A percentile compares a stretch with the other conserved stretches of the same genome.
Conservation (phyloP, 2,797 vertebrate species). For the Tarsius wallacei region DNA sequence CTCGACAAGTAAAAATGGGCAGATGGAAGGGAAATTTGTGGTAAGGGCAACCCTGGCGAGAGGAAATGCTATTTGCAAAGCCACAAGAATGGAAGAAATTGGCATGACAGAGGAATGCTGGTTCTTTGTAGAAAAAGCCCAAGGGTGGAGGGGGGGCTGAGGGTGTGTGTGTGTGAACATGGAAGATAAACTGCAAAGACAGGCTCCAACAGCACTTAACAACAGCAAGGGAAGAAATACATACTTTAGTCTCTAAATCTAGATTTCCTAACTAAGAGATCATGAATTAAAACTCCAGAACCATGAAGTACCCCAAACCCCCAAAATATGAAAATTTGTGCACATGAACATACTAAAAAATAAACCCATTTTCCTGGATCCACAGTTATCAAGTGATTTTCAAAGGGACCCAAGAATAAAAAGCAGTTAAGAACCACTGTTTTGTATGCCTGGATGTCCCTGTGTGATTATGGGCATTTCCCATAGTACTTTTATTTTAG, state of each 20-base stretch:
- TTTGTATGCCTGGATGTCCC: neutral
- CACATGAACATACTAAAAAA: neutral
- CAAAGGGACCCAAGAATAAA: slow-evolving; percentile 20
- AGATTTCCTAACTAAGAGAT: slow-evolving; percentile 32
- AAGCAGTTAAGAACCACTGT: slow-evolving; percentile 13
- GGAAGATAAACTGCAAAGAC: neutral
- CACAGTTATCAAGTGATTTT: slow-evolving; percentile 14
- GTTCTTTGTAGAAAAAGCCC: slow-evolving; percentile 35
- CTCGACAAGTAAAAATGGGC: neutral
- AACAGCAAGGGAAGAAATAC: neutral
- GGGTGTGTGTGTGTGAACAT: neutral
- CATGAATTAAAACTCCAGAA: neutral
- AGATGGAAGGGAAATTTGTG: neutral
- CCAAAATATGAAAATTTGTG: neutral
- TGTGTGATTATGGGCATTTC: neutral
- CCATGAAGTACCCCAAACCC: neutral
- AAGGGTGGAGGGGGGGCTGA: no score
- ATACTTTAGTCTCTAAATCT: neutral
- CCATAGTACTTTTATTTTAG: slow-evolving; percentile 41
- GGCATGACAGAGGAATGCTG: neutral
- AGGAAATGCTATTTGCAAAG: slow-evolving; percentile 46
- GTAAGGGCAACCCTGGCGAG: neutral
- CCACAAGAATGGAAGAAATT: slow-evolving; percentile 1
- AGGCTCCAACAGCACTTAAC: neutral
- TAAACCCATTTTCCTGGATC: neutral